Evolutionary conservation across 2,113 vertebrate genomes (phyloP).

Genomic region (Spilogale gracilis): DNA sequence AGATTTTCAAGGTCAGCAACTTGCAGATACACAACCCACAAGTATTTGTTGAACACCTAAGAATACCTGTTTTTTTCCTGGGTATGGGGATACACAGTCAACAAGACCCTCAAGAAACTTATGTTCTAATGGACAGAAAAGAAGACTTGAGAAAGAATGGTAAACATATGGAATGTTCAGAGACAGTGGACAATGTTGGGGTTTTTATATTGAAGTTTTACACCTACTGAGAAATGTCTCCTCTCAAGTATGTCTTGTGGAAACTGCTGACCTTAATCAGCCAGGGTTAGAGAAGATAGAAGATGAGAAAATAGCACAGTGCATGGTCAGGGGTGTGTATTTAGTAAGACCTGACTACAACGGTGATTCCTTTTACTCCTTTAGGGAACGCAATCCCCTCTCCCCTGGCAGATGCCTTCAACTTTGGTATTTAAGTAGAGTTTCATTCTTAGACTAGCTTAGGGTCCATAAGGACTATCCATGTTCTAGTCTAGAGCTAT

Average conservation of each 20-base stretch:
- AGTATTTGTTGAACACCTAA: background rate
- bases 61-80: background rate
- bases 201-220: constrained; percentile 29
- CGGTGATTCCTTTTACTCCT: constrained; percentile 25
- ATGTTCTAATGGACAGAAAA: background rate
- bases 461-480: background rate
- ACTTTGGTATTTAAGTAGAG: background rate
- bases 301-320: constrained; percentile 5
- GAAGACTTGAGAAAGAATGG: constrained; percentile 8
- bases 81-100: background rate
- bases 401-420: background rate
- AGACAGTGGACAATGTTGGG: background rate
- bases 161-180: background rate
- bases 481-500: background rate
- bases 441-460: background rate
- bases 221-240: constrained; percentile 9
- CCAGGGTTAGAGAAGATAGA: constrained; percentile 9
- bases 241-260: background rate
- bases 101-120: background rate
- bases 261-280: background rate
- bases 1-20: constrained; percentile 16
- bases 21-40: background rate
- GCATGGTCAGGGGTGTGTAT: background rate
- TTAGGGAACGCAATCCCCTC: constrained; percentile 11
- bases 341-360: background rate